Conservation (phyloP, 2,797 vertebrate genomes). For the Gallinago nigripennis region DNA sequence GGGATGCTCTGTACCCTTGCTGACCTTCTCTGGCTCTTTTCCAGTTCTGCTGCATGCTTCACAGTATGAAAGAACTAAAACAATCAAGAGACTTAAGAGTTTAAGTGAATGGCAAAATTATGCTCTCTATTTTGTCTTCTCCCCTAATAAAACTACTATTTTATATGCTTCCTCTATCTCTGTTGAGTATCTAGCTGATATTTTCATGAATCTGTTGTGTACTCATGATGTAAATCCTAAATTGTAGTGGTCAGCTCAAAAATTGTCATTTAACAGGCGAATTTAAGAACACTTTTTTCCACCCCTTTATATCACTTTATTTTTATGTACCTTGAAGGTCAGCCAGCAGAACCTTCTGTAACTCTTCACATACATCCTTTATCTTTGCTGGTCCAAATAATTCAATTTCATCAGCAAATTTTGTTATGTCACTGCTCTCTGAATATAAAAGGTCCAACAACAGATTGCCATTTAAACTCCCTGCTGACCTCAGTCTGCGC, state of each 20-base stretch:
- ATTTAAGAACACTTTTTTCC: background rate
- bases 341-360: background rate
- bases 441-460: background rate
- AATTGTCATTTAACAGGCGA: background rate
- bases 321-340: background rate
- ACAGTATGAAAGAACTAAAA: background rate
- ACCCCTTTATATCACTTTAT: background rate
- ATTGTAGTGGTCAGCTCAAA: background rate
- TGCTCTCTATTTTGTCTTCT: background rate
- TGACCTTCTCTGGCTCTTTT: background rate
- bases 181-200: background rate
- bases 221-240: background rate
- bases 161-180: rapidly evolving
- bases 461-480: background rate
- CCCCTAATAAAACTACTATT: background rate
- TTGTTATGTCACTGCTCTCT: background rate
- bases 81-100: background rate
- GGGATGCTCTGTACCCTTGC: background rate
- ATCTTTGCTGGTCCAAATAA: background rate
- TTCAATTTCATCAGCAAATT: background rate
- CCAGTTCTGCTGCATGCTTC: background rate
- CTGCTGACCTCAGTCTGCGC: background rate
- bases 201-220: background rate
- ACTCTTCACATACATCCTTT: background rate
- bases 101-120: background rate